Percentiles rank a stretch among this genome's conserved stretches.
These are phyloP conservation scores for Hylaeus volcanicus DNA, from an alignment of 1,140 invertebrate genomes.

Conservation along the genomic window DNA sequence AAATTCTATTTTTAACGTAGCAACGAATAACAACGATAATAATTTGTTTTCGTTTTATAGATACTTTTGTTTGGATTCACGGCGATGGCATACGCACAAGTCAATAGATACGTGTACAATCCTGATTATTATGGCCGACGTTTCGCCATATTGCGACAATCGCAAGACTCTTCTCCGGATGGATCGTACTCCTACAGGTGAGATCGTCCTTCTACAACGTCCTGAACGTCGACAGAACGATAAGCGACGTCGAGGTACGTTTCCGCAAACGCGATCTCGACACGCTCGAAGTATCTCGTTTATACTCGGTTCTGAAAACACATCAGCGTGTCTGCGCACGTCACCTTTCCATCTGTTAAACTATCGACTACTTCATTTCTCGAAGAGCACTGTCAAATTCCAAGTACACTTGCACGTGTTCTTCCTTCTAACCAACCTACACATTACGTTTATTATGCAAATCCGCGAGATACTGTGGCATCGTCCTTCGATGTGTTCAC, in stretches of 20 bases:
- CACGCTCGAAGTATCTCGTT: constrained; percentile 52
- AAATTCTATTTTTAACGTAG: too few species aligned
- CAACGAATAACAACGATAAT: background rate
- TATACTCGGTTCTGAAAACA: constrained; percentile 31
- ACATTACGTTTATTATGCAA: too few species aligned
- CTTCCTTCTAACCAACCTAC: too few species aligned
- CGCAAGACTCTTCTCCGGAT: constrained; percentile 64
- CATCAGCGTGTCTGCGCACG: background rate
- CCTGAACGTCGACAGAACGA: constrained; percentile 30
- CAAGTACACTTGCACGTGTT: background rate
- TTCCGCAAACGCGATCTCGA: constrained; percentile 58
- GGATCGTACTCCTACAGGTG: constrained; percentile 70
- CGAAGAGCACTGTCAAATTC: background rate
- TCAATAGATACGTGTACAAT: constrained; percentile 57
- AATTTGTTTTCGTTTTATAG: constrained; percentile 37
- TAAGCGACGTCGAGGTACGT: constrained; percentile 46
- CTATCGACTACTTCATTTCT: background rate
- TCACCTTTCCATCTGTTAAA: background rate
- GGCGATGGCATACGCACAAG: constrained; percentile 47
- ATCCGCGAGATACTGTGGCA: too few species aligned
- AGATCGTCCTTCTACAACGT: constrained; percentile 54
- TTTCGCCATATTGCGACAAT: constrained; percentile 64
- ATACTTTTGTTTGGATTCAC: constrained; percentile 49
- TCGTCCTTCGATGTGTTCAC: too few species aligned
- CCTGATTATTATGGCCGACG: constrained; percentile 60